phyloP scores from a whole-genome alignment of 2,113 vertebrate genomes.

The Panurus biarmicus region DNA sequence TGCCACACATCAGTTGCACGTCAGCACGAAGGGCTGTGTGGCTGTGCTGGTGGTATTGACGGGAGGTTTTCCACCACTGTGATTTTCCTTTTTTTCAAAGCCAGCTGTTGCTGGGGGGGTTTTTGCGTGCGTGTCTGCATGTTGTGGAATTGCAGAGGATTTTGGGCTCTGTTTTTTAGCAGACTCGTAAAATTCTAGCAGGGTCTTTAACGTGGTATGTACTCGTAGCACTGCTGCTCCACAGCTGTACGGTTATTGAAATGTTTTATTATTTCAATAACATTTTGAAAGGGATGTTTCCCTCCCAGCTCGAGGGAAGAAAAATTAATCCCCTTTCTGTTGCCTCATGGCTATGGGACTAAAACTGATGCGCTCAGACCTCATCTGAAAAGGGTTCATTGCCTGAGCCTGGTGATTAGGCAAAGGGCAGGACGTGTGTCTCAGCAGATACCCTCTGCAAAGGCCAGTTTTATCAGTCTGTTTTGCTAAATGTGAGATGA shows the following conservation, averaged over 20 bases:
- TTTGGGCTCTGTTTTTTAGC: conserved; percentile 31
- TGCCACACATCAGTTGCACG: not conserved
- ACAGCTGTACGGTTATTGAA: conserved; percentile 57
- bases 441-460: not conserved
- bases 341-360: not conserved
- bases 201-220: conserved; percentile 10
- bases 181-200: conserved; percentile 25
- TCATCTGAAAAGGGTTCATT: not conserved
- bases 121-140: not conserved
- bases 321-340: conserved; percentile 6
- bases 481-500: not conserved
- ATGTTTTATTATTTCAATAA: conserved; percentile 60
- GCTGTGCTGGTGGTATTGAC: not conserved
- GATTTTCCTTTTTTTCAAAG: not conserved
- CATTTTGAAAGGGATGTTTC: conserved; percentile 38
- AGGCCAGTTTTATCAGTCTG: not conserved
- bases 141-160: conserved; percentile 4
- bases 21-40: not conserved
- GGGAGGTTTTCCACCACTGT: not conserved
- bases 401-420: not conserved
- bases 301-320: conserved; percentile 9
- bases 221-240: conserved; percentile 30
- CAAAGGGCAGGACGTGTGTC: not conserved
- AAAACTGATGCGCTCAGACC: not conserved
- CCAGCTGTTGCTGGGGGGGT: not conserved